Base-by-base conservation (phyloP, 2,797 vertebrate genomes). In the Emydoidea blandingii region DNA sequence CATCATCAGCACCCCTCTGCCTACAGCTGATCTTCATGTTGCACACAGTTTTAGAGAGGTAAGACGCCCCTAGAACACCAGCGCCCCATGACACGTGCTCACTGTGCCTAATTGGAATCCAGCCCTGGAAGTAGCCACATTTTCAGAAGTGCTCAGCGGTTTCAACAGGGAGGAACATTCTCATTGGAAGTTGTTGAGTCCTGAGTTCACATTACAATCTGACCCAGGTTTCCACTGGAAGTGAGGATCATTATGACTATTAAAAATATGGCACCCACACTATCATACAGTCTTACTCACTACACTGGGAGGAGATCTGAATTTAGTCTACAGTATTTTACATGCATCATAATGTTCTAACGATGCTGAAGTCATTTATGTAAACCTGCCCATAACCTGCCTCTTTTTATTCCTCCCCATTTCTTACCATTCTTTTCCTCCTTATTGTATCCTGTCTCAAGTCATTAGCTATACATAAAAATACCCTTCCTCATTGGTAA, bases 131-230 rank as follows among this genome's bases (percentile, higher is more conserved):
- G 23, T 47, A 47, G 21, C 12, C 6, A 47, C 5, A 2, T 68
- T 68, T 37, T 68, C 62, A 65, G 16, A 68, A n/a, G 18, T 37
- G 65, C 18, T 68, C 65, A 68, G 65, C n/a, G 37, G 18, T 19
- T 90, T 74, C 3, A 44, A 0, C 47, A 82, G 49, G 11, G 49
- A 88, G n/a, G 37, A 87, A 49, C 12, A 56, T 52, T 91, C 79
- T 47, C 47, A 80, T 7, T n/a, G 23, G 59, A 15, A 89, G 76
- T 9, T 79, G 84, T 80, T 19, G 1, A 31, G 56, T 72, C 68
- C 57, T 4, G 4, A 6, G 8, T 84, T 83, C 27, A 86, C 0
- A 37, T 0, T n/a, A 5, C 47, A 25, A 1, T 65, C 44, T 4
- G n/a, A 21, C n/a, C 88, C 86, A 11, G 15, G 5, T 88, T 74